Percentiles rank a stretch among this genome's conserved stretches.
These are phyloP conservation scores for Nemapogon koenigi DNA, from an alignment of 2,888 invertebrate species.

Conservation along the genomic window DNA sequence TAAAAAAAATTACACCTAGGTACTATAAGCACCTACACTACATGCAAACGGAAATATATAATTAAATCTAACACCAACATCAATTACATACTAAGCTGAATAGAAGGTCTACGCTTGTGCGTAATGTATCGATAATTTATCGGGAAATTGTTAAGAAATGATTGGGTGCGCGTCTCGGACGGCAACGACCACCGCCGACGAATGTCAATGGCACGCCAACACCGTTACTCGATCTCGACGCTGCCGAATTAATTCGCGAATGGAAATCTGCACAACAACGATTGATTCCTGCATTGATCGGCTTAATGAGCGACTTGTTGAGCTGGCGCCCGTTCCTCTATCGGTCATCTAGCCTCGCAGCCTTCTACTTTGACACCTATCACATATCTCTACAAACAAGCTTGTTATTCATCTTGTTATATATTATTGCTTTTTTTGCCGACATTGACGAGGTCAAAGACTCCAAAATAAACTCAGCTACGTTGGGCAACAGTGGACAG, in stretches of 20 bases:
- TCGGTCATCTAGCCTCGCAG: conserved; percentile 29
- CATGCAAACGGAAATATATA: no score
- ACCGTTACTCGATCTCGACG: conserved; percentile 60
- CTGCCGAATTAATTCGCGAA: conserved; percentile 60
- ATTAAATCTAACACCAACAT: no score
- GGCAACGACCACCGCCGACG: conserved; percentile 39
- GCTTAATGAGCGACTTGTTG: conserved; percentile 51
- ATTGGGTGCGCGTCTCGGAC: conserved; percentile 7
- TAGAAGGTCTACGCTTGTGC: no score
- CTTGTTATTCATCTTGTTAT: conserved; percentile 20
- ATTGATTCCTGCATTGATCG: conserved; percentile 49
- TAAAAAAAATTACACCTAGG: no score
- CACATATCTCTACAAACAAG: conserved; percentile 15
- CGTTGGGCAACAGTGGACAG: conserved; percentile 23
- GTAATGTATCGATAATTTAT: neutral
- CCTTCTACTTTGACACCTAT: conserved; percentile 23
- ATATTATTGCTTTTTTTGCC: conserved; percentile 7
- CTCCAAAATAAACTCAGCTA: conserved; percentile 28
- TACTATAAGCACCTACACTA: no score
- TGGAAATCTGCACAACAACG: conserved; percentile 45
- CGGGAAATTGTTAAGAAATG: conserved; percentile 4
- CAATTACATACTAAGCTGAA: no score
- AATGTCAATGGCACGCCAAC: conserved; percentile 59
- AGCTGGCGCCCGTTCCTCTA: conserved; percentile 41
- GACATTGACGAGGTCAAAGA: conserved; percentile 29